Evolutionary conservation across 2,888 invertebrate genomes (phyloP).

Genomic region (Artemia sinica): DNA sequence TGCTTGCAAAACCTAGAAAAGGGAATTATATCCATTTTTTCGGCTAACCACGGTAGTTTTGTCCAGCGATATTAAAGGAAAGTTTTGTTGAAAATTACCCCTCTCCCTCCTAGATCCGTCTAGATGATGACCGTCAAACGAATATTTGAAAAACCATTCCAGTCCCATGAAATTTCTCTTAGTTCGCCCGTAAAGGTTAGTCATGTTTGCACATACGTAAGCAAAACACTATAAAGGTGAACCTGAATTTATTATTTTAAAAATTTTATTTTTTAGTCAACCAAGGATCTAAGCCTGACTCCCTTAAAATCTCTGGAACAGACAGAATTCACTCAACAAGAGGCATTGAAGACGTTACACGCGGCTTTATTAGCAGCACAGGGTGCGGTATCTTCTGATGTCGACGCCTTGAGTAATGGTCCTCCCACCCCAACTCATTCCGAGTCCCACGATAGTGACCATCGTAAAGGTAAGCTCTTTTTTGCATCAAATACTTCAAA

Average conservation of each 20-base stretch:
- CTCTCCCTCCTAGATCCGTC: too few relatives aligned
- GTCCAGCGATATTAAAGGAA: too few relatives aligned
- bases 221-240: too few relatives aligned
- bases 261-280: constrained; percentile 31
- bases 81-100: too few relatives aligned
- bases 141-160: too few relatives aligned
- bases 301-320: constrained; percentile 37
- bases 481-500: constrained; percentile 5
- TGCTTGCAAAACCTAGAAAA: too few relatives aligned
- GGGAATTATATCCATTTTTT: too few relatives aligned
- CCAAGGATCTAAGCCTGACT: constrained; percentile 21
- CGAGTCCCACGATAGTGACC: constrained; percentile 41
- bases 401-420: constrained; percentile 31
- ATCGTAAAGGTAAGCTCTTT: constrained; percentile 42
- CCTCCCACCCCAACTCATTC: constrained; percentile 63
- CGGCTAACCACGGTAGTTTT: too few relatives aligned
- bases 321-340: constrained; percentile 38
- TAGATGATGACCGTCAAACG: too few relatives aligned
- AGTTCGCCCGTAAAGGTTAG: too few relatives aligned
- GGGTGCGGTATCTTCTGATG: constrained; percentile 17
- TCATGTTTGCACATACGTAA: too few relatives aligned
- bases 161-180: too few relatives aligned
- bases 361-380: constrained; percentile 32
- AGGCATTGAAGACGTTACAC: constrained; percentile 40
- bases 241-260: constrained; percentile 26